phyloP scores from a whole-genome alignment of 1,140 invertebrate genomes.

The Heterodera carotae region DNA sequence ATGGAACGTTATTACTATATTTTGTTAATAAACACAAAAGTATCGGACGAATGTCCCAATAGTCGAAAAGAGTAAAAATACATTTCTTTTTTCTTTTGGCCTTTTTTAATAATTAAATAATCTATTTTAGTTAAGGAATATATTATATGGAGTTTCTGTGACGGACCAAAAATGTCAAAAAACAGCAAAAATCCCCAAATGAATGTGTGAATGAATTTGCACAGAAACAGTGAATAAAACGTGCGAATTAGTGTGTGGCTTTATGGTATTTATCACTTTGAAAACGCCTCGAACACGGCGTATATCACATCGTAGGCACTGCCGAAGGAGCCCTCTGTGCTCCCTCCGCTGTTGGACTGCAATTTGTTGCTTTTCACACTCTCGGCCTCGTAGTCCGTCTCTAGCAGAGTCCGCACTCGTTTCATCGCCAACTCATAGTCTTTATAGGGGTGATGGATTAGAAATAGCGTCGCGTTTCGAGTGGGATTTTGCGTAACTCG shows the following conservation, averaged over 20 bases:
- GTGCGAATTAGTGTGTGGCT: background rate
- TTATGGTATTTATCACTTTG: constrained; percentile 76
- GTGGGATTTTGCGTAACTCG: too few species aligned
- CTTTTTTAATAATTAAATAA: too few species aligned
- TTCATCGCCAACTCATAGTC: constrained; percentile 98
- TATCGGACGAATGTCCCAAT: too few species aligned
- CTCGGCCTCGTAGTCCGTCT: constrained; percentile 85
- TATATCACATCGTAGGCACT: constrained; percentile 80
- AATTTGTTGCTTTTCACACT: constrained; percentile 41
- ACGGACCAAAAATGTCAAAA: background rate
- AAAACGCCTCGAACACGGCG: constrained; percentile 97
- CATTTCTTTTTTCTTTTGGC: too few species aligned
- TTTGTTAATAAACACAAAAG: too few species aligned
- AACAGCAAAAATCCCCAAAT: constrained; percentile 5
- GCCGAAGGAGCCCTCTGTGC: constrained; percentile 55
- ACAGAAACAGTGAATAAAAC: background rate
- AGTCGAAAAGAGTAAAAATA: too few species aligned
- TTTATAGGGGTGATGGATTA: constrained; percentile 65
- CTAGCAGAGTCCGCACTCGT: constrained; percentile 87
- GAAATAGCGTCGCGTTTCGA: too few species aligned
- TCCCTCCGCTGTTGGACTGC: constrained; percentile 85
- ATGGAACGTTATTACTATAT: too few species aligned
- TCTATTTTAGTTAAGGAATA: too few species aligned
- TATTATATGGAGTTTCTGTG: too few species aligned
- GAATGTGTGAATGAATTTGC: background rate